These are phyloP conservation scores for Macrosteles quadrilineatus DNA, from an alignment of 1,140 invertebrate genomes.

Conservation along the genomic window DNA sequence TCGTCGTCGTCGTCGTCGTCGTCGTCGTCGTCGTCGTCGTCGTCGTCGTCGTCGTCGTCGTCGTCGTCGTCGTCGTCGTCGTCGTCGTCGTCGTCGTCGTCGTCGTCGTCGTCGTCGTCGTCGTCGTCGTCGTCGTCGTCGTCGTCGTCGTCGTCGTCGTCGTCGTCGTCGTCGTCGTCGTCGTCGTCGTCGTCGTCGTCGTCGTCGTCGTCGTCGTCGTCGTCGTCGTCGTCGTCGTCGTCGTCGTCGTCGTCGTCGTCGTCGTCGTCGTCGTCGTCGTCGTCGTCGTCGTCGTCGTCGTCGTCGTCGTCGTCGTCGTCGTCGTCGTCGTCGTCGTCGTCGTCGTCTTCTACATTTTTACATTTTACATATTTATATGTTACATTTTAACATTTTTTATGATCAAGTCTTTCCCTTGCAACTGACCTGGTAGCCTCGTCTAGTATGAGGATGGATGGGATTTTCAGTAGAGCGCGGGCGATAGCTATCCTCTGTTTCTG, in stretches of 20 bases:
- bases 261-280: conserved; percentile 1
- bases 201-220: conserved; percentile 8
- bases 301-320: conserved; percentile 10
- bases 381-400: no score
- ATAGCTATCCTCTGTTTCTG: no score
- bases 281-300: conserved; percentile 3
- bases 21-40: conserved; percentile 20
- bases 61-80: conserved; percentile 12
- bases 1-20: conserved; percentile 11
- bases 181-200: conserved; percentile 18
- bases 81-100: conserved; percentile 10
- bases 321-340: conserved; percentile 10
- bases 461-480: no score
- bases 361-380: no score
- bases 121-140: not conserved
- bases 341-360: no score
- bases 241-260: conserved; percentile 4
- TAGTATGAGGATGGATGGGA: no score
- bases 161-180: not conserved
- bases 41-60: conserved; percentile 15
- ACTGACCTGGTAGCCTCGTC: no score
- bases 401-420: no score
- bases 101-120: conserved; percentile 23
- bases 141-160: not conserved
- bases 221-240: conserved; percentile 2